These are phyloP conservation scores for Aleiodes sp. DNA, from an alignment of 1,140 invertebrate genomes.

Conservation along the genomic window DNA sequence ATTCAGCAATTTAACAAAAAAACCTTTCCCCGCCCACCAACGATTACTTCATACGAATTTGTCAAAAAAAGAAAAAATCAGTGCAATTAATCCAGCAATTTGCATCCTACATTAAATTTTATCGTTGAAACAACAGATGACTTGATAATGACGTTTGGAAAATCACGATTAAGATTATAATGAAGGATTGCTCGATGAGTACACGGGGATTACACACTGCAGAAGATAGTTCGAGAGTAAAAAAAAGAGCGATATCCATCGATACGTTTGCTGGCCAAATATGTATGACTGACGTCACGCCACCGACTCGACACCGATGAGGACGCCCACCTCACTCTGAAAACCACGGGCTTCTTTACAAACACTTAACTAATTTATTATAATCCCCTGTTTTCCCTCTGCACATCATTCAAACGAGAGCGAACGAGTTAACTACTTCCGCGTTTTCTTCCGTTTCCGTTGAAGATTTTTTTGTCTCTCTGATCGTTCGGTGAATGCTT, in stretches of 20 bases:
- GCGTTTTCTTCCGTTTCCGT: too few relatives aligned
- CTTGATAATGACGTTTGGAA: too few relatives aligned
- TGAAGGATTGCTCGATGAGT: too few relatives aligned
- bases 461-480: constrained; percentile 23
- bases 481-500: constrained; percentile 9
- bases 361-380: constrained; percentile 25
- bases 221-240: constrained; percentile 16
- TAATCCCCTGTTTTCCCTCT: background rate
- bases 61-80: background rate
- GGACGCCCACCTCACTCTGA: constrained; percentile 46
- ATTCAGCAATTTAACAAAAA: too few relatives aligned
- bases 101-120: too few relatives aligned
- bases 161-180: too few relatives aligned
- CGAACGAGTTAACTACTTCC: too few relatives aligned
- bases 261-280: constrained; percentile 61
- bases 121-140: too few relatives aligned
- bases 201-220: background rate
- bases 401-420: constrained; percentile 7
- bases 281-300: constrained; percentile 64
- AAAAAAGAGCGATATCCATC: constrained; percentile 38
- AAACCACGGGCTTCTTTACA: background rate
- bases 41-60: background rate
- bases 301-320: constrained; percentile 41
- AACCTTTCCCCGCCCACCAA: background rate
- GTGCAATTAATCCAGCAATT: too few relatives aligned